Evolutionary conservation across 2,113 vertebrate species (phyloP).

Genomic region (Tupaia tana): DNA sequence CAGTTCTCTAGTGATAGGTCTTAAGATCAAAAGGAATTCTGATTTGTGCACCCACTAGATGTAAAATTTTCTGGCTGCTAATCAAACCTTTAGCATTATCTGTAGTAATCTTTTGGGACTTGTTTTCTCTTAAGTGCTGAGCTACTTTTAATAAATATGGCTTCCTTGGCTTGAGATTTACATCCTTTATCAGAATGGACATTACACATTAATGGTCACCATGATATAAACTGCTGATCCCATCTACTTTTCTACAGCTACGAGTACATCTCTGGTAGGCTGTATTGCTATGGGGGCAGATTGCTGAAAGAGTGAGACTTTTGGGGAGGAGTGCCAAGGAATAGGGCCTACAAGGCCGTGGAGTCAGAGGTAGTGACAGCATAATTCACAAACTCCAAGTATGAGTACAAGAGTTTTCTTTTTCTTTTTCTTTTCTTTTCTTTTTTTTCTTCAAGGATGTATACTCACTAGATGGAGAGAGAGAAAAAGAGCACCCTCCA

Average conservation of each 20-base stretch:
- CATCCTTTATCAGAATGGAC: not conserved
- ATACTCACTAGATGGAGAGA: no score
- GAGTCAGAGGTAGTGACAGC: not conserved
- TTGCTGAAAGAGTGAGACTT: not conserved
- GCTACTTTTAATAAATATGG: not conserved
- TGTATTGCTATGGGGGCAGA: not conserved
- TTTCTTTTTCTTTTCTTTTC: not conserved
- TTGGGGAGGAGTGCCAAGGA: not conserved
- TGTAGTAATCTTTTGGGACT: not conserved
- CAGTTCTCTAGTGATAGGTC: not conserved
- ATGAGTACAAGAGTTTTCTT: not conserved
- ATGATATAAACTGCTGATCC: not conserved
- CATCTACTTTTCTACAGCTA: not conserved
- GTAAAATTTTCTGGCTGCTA: not conserved
- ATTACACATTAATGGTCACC: not conserved
- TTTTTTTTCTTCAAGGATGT: no score
- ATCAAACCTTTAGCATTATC: not conserved
- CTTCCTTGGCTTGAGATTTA: not conserved
- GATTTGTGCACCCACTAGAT: not conserved
- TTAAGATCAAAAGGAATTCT: slow-evolving; percentile 14
- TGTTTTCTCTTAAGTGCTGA: not conserved
- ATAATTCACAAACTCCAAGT: not conserved
- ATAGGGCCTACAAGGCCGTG: not conserved
- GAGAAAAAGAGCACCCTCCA: no score
- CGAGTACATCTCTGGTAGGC: not conserved